Base-by-base conservation (phyloP, 2,888 invertebrate species). In the Ochlodes sylvanus region DNA sequence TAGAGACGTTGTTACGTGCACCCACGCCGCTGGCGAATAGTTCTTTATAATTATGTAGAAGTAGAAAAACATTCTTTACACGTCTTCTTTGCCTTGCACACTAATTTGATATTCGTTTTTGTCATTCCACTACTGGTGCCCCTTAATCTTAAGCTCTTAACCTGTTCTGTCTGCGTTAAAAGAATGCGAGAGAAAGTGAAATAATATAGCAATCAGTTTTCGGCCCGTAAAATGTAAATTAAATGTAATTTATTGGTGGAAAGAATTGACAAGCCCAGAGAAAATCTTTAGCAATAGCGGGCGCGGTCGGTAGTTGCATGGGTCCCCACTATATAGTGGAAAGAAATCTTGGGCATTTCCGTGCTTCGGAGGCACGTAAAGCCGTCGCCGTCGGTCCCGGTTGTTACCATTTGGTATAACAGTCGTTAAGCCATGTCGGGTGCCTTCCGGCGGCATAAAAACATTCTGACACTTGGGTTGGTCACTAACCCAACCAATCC, bases 31-130 rank as follows among this genome's bases (percentile, higher is more conserved):
- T 38, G 38, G 41, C 41, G 12, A 56, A 56, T 27, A 19, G 50
- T 50, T 21, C 34, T 21, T 58, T 42, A 42, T 58, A n/a, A n/a
- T n/a, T n/a, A n/a, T n/a, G n/a, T n/a, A n/a, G n/a, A n/a, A n/a
- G n/a, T n/a, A 42, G 42, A 58, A 58, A 42, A 42, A 58, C 27
- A 58, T 58, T 58, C 42, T 27, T 58, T 1, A 42, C 21, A 21
- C 41, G 42, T 42, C 27, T 58, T 9, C 21, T 19, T 58, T 27
- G 42, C 14, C n/a, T 17, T 57, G 19, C 17, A 41, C 10, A 57
- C 34, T 41, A 19, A 41, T 58, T 42, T 58, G 7, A 19, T 42
- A 58, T 42, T 21, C 58, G 27, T 21, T 42, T 42, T 42, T 42
- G 58, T 58, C 21, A 15, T 2, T 32, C 32, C 2, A 58, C 10